Evolutionary conservation across 2,888 invertebrate species (phyloP).

Genomic region (Hecatera dysodea): DNA sequence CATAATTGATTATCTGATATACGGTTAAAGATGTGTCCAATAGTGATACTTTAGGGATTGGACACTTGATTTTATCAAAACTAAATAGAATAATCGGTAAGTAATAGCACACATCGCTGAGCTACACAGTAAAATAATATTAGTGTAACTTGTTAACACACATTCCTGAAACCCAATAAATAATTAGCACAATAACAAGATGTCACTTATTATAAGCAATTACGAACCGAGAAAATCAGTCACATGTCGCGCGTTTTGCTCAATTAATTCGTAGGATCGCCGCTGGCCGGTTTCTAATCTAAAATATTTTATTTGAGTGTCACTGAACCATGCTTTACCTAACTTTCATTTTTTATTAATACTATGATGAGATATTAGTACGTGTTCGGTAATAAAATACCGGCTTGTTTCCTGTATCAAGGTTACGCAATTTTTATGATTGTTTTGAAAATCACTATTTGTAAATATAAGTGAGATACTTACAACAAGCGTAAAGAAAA

Average conservation of each 20-base stretch:
- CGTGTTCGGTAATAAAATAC: not conserved
- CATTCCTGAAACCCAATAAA: not conserved
- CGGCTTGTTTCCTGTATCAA: slow-evolving; percentile 3
- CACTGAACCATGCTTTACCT: not conserved
- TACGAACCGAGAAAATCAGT: slow-evolving; percentile 46
- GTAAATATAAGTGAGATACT: slow-evolving; percentile 69
- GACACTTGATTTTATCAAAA: not conserved
- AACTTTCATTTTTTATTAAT: slow-evolving; percentile 8
- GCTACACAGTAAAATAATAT: not conserved
- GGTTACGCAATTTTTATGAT: not conserved
- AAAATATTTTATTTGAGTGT: slow-evolving; percentile 32
- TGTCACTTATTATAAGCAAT: slow-evolving; percentile 25
- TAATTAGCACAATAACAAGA: slow-evolving; percentile 23
- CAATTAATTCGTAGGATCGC: slow-evolving; percentile 57
- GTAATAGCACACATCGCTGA: not conserved
- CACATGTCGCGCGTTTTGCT: slow-evolving; percentile 42
- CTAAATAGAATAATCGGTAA: not conserved
- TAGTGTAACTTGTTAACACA: not conserved
- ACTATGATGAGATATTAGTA: not conserved
- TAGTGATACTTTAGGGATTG: not conserved
- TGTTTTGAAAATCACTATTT: not conserved
- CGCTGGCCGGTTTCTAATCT: slow-evolving; percentile 33
- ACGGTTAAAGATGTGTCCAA: not conserved
- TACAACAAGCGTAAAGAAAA: slow-evolving; percentile 83
- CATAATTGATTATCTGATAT: not conserved